phyloP scores from a whole-genome alignment of 2,797 vertebrate species.

The Spizella passerina region DNA sequence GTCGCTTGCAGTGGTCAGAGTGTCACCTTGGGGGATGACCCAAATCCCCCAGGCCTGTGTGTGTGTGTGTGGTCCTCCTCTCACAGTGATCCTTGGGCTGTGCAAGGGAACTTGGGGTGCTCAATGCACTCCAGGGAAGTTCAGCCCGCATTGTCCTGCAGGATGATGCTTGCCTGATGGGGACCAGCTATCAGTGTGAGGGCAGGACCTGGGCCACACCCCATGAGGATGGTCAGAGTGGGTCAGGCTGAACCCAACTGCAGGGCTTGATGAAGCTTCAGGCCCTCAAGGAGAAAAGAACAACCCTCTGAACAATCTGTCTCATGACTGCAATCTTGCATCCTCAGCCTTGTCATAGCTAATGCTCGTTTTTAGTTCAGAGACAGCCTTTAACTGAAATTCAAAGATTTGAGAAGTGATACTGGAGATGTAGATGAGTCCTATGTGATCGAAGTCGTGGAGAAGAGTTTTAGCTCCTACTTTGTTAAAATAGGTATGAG shows the following conservation, averaged over 20 bases:
- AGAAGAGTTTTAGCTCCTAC: not conserved
- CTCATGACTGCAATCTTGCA: not conserved
- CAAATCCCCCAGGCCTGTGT: not conserved
- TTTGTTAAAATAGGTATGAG: not conserved
- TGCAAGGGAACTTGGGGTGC: not conserved
- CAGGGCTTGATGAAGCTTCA: not conserved
- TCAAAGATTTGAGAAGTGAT: not conserved
- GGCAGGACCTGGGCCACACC: not conserved
- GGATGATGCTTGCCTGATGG: not conserved
- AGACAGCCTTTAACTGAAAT: not conserved
- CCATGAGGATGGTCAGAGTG: accelerated
- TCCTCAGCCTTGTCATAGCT: not conserved
- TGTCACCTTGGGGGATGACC: not conserved
- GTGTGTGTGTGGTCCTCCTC: not conserved
- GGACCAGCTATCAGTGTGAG: not conserved
- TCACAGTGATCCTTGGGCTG: not conserved
- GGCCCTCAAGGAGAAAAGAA: not conserved
- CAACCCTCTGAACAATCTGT: not conserved
- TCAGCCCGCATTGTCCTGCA: not conserved
- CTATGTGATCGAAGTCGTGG: not conserved
- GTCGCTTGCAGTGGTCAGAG: accelerated
- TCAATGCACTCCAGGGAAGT: not conserved
- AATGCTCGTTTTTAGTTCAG: not conserved
- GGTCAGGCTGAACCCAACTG: not conserved
- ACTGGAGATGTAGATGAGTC: not conserved